A percentile compares a stretch with the other conserved stretches of the same genome.
These are phyloP conservation scores for Myotis myotis DNA, from an alignment of 2,797 vertebrate genomes.

Conservation along the genomic window DNA sequence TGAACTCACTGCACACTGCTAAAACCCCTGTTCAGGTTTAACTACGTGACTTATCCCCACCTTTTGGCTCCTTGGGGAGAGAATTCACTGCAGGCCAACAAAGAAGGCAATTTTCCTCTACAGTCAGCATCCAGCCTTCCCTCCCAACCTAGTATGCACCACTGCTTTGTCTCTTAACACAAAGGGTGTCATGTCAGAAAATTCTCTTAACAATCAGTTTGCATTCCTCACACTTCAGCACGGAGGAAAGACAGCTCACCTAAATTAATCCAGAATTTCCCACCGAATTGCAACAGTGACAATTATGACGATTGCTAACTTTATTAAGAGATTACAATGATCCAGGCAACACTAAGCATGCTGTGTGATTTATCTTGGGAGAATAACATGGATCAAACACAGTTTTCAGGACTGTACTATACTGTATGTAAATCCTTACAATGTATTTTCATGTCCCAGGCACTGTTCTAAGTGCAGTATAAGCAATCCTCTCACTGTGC, in stretches of 20 bases:
- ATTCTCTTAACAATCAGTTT: neutral
- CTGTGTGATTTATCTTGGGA: neutral
- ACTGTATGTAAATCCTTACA: neutral
- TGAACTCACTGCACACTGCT: fast-evolving
- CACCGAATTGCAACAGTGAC: neutral
- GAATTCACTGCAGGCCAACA: neutral
- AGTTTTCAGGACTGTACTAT: neutral
- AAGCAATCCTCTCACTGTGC: neutral
- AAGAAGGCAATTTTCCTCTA: neutral
- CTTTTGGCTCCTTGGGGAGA: neutral
- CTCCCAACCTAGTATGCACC: neutral
- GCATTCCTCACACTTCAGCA: neutral
- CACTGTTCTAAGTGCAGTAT: neutral
- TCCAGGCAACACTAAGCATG: neutral
- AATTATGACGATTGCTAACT: neutral
- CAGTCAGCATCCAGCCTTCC: neutral
- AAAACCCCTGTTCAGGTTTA: neutral
- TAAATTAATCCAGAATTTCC: conserved; percentile 5
- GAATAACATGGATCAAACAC: neutral
- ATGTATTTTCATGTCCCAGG: neutral
- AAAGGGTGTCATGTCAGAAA: neutral
- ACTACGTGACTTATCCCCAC: neutral
- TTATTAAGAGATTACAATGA: neutral
- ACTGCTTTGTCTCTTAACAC: neutral
- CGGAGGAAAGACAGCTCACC: neutral